A percentile compares a stretch with the other conserved stretches of the same genome.
phyloP scores from a whole-genome alignment of 2,797 vertebrate species.

The Coendou prehensilis region DNA sequence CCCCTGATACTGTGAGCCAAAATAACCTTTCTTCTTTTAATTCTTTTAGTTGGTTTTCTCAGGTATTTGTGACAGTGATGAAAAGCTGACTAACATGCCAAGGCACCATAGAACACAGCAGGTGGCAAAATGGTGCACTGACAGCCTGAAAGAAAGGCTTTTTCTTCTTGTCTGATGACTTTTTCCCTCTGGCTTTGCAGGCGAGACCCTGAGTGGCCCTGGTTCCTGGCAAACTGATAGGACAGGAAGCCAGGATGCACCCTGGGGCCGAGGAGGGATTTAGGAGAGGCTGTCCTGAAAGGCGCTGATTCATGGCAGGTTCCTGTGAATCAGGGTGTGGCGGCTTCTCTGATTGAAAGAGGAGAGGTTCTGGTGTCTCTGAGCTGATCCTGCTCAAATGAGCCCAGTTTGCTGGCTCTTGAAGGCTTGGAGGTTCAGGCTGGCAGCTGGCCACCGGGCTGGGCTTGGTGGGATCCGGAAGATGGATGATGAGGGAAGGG shows the following conservation, averaged over 20 bases:
- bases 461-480: neutral
- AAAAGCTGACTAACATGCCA: neutral
- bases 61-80: neutral
- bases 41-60: neutral
- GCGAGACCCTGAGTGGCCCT: conserved; percentile 73
- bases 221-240: conserved; percentile 85
- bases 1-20: neutral
- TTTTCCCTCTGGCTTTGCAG: conserved; percentile 82
- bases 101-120: neutral
- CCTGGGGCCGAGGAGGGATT: conserved; percentile 83
- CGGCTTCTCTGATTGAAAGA: conserved; percentile 59
- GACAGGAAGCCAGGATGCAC: conserved; percentile 83
- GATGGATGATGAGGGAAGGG: neutral
- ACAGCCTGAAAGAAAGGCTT: conserved; percentile 83
- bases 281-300: conserved; percentile 80
- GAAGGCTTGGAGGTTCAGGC: neutral
- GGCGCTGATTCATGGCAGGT: conserved; percentile 82
- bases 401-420: conserved; percentile 8
- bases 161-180: conserved; percentile 84
- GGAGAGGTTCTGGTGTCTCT: conserved; percentile 67
- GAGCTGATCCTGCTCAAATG: conserved; percentile 13
- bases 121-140: conserved; percentile 64
- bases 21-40: neutral
- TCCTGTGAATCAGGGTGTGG: conserved; percentile 64
- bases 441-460: neutral